Evolutionary conservation across 1,140 invertebrate genomes (phyloP), one percentile per base, ranked within the genome.

Genomic region (Idris sp.): DNA sequence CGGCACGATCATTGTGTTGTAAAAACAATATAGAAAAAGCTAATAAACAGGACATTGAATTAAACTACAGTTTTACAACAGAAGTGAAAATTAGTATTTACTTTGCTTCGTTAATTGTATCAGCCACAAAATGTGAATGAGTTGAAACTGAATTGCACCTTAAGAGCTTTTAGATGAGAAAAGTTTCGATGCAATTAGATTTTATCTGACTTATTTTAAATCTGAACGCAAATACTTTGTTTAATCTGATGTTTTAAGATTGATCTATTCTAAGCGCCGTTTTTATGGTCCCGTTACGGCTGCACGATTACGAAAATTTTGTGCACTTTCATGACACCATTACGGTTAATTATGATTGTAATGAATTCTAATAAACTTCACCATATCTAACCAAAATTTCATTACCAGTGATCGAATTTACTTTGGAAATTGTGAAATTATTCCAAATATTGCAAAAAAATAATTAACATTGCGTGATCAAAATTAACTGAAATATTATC

Each of bases 401-500:
- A 64, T 64, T 51, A 64, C 14, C 38, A 6, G n/a, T 14, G 11
- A 51, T 51, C 13, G 13, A 44, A 44, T 64, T 44, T 53, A 19
- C 16, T 11, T 35, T 25, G 11, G 4, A n/a, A 22, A 10, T 40
- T 15, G 25, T 62, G 44, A 53, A 8, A 26, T 22, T 30, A n/a
- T 15, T 11, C 59, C 2, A 33, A 53, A 36, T 44, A 36, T 44
- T 19, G 41, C 30, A 64, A 48, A 40, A 46, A 16, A 58, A 58
- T 58, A 58, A 62, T 51, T 40, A 49, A 62, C 35, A 30, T 35
- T n/a, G n/a, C 25, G 49, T 8, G 31, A 30, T 6, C 25, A 14
- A 31, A 30, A 61, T 61, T 61, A 49, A 49, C 43, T 26, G 15
- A 28, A 46, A 56, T 56, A 43, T n/a, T n/a, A n/a, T n/a, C n/a